phyloP scores from a whole-genome alignment of 1,140 invertebrate genomes.

The Drosophila kurseongensis region DNA sequence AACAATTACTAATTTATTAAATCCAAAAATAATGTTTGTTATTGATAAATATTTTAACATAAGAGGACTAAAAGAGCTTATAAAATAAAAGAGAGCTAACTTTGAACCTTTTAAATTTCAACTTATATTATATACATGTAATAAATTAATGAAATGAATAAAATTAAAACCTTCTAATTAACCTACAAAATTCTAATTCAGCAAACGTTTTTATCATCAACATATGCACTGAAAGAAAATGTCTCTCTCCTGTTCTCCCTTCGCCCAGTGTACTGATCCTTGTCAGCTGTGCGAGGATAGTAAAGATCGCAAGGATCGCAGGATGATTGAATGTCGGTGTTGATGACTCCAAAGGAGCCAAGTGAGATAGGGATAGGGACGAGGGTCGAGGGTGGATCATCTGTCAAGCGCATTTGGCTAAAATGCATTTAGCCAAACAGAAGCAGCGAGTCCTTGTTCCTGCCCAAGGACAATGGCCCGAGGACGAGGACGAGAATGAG shows the following conservation, averaged over 20 bases:
- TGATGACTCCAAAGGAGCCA: constrained; percentile 32
- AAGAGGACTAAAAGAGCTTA: no score
- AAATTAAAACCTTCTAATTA: no score
- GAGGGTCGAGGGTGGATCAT: constrained; percentile 55
- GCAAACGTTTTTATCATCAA: no score
- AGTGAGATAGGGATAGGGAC: constrained; percentile 14
- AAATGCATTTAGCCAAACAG: constrained; percentile 71
- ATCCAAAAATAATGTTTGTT: no score
- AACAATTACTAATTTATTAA: no score
- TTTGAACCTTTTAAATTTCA: no score
- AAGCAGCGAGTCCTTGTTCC: constrained; percentile 26
- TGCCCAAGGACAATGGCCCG: constrained; percentile 39
- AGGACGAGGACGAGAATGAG: not conserved
- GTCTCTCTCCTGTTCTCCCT: not conserved
- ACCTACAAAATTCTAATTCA: no score
- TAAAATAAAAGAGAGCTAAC: no score
- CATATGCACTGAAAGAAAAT: no score
- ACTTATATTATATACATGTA: no score
- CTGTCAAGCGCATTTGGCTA: constrained; percentile 76
- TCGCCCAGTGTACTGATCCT: constrained; percentile 9
- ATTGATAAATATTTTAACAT: no score
- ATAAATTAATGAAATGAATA: no score
- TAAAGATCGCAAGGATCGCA: not conserved
- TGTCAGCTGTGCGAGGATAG: constrained; percentile 16
- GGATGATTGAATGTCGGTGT: constrained; percentile 46